These are phyloP conservation scores for Polypedilum vanderplanki DNA, from an alignment of 1,140 invertebrate species.

Conservation along the genomic window DNA sequence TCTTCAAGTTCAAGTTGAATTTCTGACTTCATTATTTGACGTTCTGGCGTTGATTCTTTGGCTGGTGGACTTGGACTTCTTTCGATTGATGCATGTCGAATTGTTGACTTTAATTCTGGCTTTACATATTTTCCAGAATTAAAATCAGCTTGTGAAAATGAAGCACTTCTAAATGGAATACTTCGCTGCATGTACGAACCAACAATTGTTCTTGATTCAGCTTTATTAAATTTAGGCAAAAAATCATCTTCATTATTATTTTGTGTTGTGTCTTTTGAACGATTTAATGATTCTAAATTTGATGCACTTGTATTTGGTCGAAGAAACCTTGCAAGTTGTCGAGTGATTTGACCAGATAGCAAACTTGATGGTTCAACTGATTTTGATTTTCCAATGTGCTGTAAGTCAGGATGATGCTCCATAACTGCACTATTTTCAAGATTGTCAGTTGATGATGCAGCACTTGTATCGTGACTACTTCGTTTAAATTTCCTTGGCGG, in stretches of 20 bases:
- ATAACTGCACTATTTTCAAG: too few relatives aligned
- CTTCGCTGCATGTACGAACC: slow-evolving; percentile 53
- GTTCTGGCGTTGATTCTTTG: background rate
- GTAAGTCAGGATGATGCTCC: background rate
- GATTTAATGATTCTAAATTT: slow-evolving; percentile 39
- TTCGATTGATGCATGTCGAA: slow-evolving; percentile 25
- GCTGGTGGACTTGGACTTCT: slow-evolving; percentile 6
- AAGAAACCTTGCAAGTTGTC: background rate
- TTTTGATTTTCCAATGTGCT: background rate
- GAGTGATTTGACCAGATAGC: background rate
- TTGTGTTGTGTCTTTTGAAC: slow-evolving; percentile 39
- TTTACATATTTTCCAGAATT: slow-evolving; percentile 41
- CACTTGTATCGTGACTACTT: slow-evolving; percentile 24
- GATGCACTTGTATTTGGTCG: slow-evolving; percentile 42
- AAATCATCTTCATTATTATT: slow-evolving; percentile 30
- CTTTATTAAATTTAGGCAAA: slow-evolving; percentile 42
- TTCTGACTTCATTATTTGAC: slow-evolving; percentile 6
- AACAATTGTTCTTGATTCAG: slow-evolving; percentile 50
- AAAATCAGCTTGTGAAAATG: slow-evolving; percentile 75
- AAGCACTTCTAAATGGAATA: slow-evolving; percentile 67
- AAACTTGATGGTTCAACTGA: slow-evolving; percentile 21
- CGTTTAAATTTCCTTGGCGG: slow-evolving; percentile 38
- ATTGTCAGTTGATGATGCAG: background rate
- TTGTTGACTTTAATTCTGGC: slow-evolving; percentile 35
- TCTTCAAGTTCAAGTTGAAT: background rate